Base-by-base conservation (phyloP, 2,888 invertebrate genomes). In the Synanthedon andrenaeformis region DNA sequence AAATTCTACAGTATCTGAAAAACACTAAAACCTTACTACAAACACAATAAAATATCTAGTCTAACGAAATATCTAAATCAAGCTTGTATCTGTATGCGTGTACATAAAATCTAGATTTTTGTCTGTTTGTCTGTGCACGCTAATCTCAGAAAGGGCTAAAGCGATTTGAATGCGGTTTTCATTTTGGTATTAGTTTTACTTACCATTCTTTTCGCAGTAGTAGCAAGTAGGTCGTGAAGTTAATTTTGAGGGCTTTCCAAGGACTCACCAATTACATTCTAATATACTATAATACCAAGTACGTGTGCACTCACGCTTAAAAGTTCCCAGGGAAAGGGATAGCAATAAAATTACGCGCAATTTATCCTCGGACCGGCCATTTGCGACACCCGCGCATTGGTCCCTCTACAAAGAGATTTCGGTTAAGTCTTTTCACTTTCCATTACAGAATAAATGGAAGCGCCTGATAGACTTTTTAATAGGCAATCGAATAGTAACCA, bases 261-360 rank as follows among this genome's bases (percentile, higher is more conserved):
- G 8, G 10, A 35, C 35, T 35, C 35, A 35, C 10, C 35, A 1
- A 35, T 35, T 35, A 35, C 35, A 35, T 35, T 35, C 35, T 10
- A 35, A 35, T 35, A 35, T 10, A 35, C 8, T 35, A 35, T 35
- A 6, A 35, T 35, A 35, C 10, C 35, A 35, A 8, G 35, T 45
- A 10, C 49, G 12, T 17, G 51, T 51, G 51, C 51, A 51, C 28
- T 51, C 35, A 35, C 51, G 51, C 8, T 5, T n/a, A 51, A 62
- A 70, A 71, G 62, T 67, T 75, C 70, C 56, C 57, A 58, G 52
- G 58, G 57, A 64, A 69, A 67, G 63, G 74, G 70, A 66, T 63
- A 67, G 71, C 75, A 72, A 79, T 79, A 80, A 82, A 81, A 80
- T 80, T 75, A 74, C 71, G 63, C 65, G 59, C 72, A 77, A 77